These are phyloP conservation scores for Aricia agestis DNA, from an alignment of 1,140 invertebrate species.

Conservation along the genomic window DNA sequence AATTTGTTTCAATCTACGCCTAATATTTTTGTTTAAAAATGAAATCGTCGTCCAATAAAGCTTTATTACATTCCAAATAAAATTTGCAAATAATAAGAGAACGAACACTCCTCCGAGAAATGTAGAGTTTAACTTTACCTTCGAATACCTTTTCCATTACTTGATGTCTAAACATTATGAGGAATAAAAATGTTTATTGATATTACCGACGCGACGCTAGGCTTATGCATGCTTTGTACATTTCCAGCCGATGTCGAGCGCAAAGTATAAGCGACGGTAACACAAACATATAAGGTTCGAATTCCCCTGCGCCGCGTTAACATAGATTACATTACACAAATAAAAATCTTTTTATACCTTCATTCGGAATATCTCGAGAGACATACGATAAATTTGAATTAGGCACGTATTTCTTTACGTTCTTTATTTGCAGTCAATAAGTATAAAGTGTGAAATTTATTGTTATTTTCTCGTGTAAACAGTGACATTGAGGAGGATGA, in stretches of 20 bases:
- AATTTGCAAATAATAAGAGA: no score
- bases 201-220: background rate
- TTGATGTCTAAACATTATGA: slow-evolving; percentile 3
- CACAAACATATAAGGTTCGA: background rate
- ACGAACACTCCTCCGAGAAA: no score
- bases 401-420: background rate
- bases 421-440: slow-evolving; percentile 3
- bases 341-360: slow-evolving; percentile 1
- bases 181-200: background rate
- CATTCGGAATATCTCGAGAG: background rate
- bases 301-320: background rate
- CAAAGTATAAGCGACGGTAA: background rate
- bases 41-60: no score
- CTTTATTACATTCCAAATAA: no score
- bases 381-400: slow-evolving; percentile 3
- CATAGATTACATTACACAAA: slow-evolving; percentile 3
- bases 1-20: no score
- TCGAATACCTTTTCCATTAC: background rate
- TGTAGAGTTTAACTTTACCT: background rate
- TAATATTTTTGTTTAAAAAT: no score
- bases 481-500: background rate
- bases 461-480: background rate
- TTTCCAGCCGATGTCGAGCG: background rate
- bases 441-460: background rate
- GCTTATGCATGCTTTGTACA: background rate